phyloP scores from a whole-genome alignment of 2,888 invertebrate genomes.

The Neoitamus cyanurus region DNA sequence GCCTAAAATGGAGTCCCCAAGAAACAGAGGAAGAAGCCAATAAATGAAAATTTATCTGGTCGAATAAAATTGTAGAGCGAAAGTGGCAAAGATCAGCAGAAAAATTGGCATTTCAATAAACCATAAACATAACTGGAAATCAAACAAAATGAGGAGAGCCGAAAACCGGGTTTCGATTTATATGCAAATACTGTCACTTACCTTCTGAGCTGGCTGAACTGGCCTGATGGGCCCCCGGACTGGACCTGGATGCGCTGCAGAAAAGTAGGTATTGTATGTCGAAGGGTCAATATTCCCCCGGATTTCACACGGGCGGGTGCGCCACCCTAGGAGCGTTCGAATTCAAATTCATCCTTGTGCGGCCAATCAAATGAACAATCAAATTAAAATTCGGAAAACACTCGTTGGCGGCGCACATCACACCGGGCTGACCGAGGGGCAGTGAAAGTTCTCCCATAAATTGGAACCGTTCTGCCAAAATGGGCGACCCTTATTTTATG shows the following conservation, averaged over 20 bases:
- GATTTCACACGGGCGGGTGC: not conserved
- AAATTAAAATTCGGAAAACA: constrained; percentile 43
- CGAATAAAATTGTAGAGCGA: constrained; percentile 37
- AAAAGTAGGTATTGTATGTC: not conserved
- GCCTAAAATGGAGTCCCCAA: not conserved
- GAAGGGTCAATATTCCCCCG: constrained; percentile 14
- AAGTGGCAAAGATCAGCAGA: constrained; percentile 60
- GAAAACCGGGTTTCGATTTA: constrained; percentile 42
- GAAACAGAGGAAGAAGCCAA: constrained; percentile 39
- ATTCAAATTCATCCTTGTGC: constrained; percentile 13
- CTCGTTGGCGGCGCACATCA: not conserved
- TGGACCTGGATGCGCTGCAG: not conserved
- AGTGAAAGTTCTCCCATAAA: not conserved
- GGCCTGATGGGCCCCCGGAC: not conserved
- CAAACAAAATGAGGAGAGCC: constrained; percentile 8
- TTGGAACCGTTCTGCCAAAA: not conserved
- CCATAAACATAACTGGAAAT: constrained; percentile 59
- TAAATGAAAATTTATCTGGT: constrained; percentile 48
- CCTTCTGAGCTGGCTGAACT: constrained; percentile 18
- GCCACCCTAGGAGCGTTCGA: not conserved
- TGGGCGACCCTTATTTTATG: constrained; percentile 32
- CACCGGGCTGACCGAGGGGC: not conserved
- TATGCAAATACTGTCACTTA: constrained; percentile 48
- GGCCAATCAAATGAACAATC: constrained; percentile 49
- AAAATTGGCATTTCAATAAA: constrained; percentile 67